phyloP scores from a whole-genome alignment of 2,888 invertebrate genomes.

The Bhutanitis thaidina region DNA sequence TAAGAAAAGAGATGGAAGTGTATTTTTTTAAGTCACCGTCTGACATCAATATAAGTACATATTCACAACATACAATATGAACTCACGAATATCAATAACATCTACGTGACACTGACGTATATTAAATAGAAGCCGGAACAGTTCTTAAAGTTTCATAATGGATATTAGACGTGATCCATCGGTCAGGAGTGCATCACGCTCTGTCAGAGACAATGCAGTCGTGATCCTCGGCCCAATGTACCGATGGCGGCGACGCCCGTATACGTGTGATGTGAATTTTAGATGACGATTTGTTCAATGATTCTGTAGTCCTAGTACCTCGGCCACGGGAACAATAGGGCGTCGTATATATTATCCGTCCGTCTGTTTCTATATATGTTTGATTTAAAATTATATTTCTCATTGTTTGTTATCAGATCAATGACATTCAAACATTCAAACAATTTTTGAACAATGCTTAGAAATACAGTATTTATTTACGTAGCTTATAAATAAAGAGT shows the following conservation, averaged over 20 bases:
- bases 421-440: neutral
- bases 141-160: slow-evolving; percentile 14
- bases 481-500: too few relatives aligned
- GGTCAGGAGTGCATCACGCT: slow-evolving; percentile 27
- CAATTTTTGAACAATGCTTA: neutral
- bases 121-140: slow-evolving; percentile 13
- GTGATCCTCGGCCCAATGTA: slow-evolving; percentile 22
- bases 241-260: slow-evolving; percentile 14
- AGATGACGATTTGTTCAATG: slow-evolving; percentile 13
- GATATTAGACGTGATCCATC: slow-evolving; percentile 19
- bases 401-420: slow-evolving; percentile 1
- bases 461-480: neutral
- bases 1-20: too few relatives aligned
- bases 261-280: slow-evolving; percentile 27
- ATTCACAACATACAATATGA: too few relatives aligned
- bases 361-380: slow-evolving; percentile 2
- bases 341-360: neutral
- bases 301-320: slow-evolving; percentile 17
- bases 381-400: slow-evolving; percentile 11
- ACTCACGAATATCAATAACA: neutral
- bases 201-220: slow-evolving; percentile 24
- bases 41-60: too few relatives aligned
- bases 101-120: slow-evolving; percentile 6
- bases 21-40: too few relatives aligned
- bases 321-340: slow-evolving; percentile 11